A percentile compares a stretch with the other conserved stretches of the same genome.
These are phyloP conservation scores for Chrysolina haemoptera DNA, from an alignment of 2,888 invertebrate species.

Conservation along the genomic window DNA sequence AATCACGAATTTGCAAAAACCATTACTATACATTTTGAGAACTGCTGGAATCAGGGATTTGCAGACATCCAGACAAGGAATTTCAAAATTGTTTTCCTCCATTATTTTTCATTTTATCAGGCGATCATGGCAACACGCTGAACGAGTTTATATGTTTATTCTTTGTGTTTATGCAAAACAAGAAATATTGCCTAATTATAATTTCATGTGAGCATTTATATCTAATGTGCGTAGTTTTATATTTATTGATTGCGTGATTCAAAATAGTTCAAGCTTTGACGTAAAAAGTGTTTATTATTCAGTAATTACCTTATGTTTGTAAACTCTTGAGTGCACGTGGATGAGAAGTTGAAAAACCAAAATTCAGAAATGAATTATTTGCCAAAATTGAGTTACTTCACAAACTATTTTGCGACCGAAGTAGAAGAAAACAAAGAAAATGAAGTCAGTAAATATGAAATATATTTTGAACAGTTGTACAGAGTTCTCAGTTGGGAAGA, in stretches of 20 bases:
- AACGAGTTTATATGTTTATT: too few species aligned
- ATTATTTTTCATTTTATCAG: too few species aligned
- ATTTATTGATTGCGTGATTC: constrained; percentile 7
- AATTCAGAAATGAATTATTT: constrained; percentile 4
- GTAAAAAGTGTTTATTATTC: background rate
- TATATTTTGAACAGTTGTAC: constrained; percentile 60
- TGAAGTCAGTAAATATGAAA: constrained; percentile 58
- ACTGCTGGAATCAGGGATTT: too few species aligned
- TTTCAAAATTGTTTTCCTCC: too few species aligned
- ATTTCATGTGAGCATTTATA: background rate
- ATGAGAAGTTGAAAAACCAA: background rate
- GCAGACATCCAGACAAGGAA: too few species aligned
- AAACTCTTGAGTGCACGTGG: background rate
- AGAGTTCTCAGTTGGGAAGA: constrained; percentile 67
- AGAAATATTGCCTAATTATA: too few species aligned
- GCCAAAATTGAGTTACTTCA: background rate
- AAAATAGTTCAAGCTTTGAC: background rate
- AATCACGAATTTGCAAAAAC: too few species aligned
- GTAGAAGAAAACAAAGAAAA: constrained; percentile 44
- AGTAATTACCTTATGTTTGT: background rate
- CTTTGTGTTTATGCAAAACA: too few species aligned
- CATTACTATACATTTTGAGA: too few species aligned
- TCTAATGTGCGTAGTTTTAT: background rate
- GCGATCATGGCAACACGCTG: too few species aligned
- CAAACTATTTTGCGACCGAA: constrained; percentile 39